Evolutionary conservation across 2,797 vertebrate genomes (phyloP).

Genomic region (Microtus obscurus): DNA sequence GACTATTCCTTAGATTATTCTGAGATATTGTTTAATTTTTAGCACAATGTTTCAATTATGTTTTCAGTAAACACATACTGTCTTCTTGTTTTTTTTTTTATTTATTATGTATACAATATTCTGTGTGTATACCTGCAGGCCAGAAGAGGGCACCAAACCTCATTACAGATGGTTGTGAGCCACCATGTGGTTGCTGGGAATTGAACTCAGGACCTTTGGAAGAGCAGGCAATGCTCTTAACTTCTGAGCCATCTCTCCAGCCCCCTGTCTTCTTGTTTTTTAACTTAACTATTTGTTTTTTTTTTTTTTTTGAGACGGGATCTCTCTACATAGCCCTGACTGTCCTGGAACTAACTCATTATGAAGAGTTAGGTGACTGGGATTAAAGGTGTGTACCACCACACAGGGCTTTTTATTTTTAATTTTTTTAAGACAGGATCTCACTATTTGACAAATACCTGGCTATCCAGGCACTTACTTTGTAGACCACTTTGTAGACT

Average conservation of each 20-base stretch:
- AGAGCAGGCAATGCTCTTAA: too few species aligned
- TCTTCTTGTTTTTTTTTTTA: too few species aligned
- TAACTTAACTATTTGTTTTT: too few species aligned
- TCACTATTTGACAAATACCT: neutral
- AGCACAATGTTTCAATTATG: slow-evolving; percentile 38
- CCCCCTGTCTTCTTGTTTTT: too few species aligned
- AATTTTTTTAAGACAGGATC: neutral
- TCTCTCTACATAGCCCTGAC: neutral
- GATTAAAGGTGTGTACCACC: neutral
- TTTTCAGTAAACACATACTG: slow-evolving; percentile 22
- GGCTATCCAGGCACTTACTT: neutral
- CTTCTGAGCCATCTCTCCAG: too few species aligned
- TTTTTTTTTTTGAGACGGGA: neutral
- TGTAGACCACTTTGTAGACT: neutral
- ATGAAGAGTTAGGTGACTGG: neutral
- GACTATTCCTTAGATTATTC: slow-evolving; percentile 62
- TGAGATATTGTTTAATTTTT: slow-evolving; percentile 70
- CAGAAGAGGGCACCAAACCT: too few species aligned
- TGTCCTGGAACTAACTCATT: neutral
- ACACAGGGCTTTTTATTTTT: neutral
- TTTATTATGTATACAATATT: too few species aligned
- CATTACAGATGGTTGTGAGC: too few species aligned
- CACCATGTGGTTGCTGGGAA: too few species aligned
- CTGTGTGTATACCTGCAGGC: too few species aligned
- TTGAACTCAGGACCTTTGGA: too few species aligned